These are phyloP conservation scores for Halichoerus grypus DNA, from an alignment of 2,113 vertebrate genomes.

Conservation along the genomic window DNA sequence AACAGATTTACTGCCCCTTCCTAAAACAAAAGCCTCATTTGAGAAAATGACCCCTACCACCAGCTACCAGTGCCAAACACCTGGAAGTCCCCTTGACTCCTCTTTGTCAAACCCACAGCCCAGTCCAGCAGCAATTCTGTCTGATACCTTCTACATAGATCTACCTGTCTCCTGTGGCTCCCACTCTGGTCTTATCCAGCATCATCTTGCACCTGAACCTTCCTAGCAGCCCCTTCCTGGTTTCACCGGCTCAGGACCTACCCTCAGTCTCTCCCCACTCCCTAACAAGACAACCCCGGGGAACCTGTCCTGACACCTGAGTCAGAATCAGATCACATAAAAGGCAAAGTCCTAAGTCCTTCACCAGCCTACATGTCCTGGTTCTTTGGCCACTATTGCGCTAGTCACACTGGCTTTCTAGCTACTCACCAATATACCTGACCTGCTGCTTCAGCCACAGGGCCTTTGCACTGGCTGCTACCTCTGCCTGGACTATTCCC, in stretches of 20 bases:
- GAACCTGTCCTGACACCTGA: constrained; percentile 14
- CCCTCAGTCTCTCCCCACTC: neutral
- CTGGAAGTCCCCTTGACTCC: neutral
- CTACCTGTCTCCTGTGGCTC: neutral
- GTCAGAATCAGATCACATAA: neutral
- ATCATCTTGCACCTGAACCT: neutral
- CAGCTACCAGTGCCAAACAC: neutral
- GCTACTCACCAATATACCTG: neutral
- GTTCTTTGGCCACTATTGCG: neutral
- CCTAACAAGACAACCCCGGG: neutral
- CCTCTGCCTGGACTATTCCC: neutral
- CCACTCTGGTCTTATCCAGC: too few relatives aligned
- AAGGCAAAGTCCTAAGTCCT: constrained; percentile 46
- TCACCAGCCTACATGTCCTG: neutral
- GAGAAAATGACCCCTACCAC: neutral
- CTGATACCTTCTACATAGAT: neutral
- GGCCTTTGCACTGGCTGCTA: neutral
- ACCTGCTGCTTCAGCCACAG: neutral
- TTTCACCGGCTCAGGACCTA: neutral
- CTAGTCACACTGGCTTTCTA: neutral
- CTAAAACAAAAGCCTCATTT: neutral
- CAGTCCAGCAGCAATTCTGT: neutral
- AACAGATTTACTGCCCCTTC: neutral
- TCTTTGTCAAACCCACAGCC: neutral
- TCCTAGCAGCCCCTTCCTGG: neutral